phyloP scores from a whole-genome alignment of 2,888 invertebrate genomes.

The Hemithea aestivaria region DNA sequence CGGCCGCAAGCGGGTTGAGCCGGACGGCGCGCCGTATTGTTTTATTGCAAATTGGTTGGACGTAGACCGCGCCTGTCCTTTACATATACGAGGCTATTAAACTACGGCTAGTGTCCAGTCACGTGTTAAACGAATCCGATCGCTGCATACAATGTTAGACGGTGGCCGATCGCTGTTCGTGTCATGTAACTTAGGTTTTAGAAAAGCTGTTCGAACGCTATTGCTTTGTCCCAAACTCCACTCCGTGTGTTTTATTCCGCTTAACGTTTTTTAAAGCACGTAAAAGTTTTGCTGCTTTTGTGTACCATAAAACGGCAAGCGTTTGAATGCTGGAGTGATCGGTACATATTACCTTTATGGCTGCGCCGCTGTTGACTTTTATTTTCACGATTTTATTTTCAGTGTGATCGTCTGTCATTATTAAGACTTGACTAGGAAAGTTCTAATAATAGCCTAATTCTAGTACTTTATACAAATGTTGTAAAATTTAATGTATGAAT shows the following conservation, averaged over 20 bases:
- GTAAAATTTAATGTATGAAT: too few species aligned
- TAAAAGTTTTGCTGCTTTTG: conserved; percentile 13
- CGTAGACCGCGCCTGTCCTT: conserved; percentile 74
- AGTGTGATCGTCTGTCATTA: too few species aligned
- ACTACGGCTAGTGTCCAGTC: conserved; percentile 70
- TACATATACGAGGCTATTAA: conserved; percentile 77
- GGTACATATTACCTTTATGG: conserved; percentile 8
- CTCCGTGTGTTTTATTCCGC: conserved; percentile 13
- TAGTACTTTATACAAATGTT: too few species aligned
- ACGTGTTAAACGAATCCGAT: conserved; percentile 77
- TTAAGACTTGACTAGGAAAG: too few species aligned
- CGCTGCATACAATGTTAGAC: conserved; percentile 63
- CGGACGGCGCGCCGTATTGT: conserved; percentile 66
- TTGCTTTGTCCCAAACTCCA: conserved; percentile 26
- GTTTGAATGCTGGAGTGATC: conserved; percentile 8
- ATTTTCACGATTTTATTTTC: not conserved
- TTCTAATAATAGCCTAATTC: too few species aligned
- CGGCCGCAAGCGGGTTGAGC: conserved; percentile 52
- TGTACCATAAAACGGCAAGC: conserved; percentile 14
- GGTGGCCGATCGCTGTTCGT: conserved; percentile 33
- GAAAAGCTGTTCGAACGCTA: conserved; percentile 39
- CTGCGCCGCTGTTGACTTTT: conserved; percentile 2
- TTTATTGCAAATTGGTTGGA: conserved; percentile 79
- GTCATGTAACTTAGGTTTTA: conserved; percentile 44
- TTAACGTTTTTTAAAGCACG: conserved; percentile 15